These are phyloP conservation scores for Antechinus flavipes DNA, from an alignment of 2,113 vertebrate genomes.

Conservation along the genomic window DNA sequence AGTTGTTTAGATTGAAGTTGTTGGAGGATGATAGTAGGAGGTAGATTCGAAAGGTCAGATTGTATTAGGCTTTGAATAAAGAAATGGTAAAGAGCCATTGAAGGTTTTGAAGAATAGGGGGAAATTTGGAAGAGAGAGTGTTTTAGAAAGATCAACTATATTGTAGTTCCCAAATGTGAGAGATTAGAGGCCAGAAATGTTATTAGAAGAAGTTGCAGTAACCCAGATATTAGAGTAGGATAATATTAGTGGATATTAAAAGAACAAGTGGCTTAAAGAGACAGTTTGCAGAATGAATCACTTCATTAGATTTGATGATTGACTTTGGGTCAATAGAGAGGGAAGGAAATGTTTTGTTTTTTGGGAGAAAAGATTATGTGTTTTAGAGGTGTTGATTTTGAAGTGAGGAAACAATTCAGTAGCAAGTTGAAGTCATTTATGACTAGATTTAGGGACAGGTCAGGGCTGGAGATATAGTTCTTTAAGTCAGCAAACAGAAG, in stretches of 20 bases:
- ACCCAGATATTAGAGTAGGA: neutral
- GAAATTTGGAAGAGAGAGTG: neutral
- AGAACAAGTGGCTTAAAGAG: neutral
- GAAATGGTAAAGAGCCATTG: conserved; percentile 11
- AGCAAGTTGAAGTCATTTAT: neutral
- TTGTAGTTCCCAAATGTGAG: neutral
- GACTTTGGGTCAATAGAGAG: neutral
- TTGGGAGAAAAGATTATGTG: neutral
- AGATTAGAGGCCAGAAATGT: neutral
- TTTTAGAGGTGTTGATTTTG: neutral
- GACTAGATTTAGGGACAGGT: neutral
- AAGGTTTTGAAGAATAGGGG: conserved; percentile 10
- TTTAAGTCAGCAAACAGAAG: neutral
- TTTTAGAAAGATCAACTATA: neutral
- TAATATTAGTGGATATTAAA: neutral
- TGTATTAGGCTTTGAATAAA: conserved; percentile 12
- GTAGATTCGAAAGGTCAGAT: conserved; percentile 4
- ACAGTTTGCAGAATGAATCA: neutral
- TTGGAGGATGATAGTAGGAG: conserved; percentile 20
- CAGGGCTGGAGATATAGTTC: neutral
- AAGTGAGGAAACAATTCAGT: neutral
- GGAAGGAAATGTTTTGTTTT: neutral
- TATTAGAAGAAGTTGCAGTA: neutral
- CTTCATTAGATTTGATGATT: neutral
- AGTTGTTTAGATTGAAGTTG: neutral